phyloP scores from a whole-genome alignment of 2,888 invertebrate genomes.

The Idaea biselata region DNA sequence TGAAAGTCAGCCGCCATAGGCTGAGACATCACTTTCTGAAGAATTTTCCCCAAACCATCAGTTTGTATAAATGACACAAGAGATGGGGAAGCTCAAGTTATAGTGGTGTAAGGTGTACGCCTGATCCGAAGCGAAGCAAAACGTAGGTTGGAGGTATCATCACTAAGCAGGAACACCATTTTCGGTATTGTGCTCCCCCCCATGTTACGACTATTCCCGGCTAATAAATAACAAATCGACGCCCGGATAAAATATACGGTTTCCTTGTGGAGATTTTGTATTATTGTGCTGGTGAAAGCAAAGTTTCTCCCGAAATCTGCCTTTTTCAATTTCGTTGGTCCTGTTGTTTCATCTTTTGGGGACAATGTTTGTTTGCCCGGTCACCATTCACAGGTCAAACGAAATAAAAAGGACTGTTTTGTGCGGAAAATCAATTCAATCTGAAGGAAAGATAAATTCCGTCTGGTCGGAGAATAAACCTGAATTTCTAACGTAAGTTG shows the following conservation, averaged over 20 bases:
- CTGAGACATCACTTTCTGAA: conserved; percentile 51
- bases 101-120: conserved; percentile 44
- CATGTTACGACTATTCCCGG: conserved; percentile 75
- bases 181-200: conserved; percentile 71
- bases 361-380: conserved; percentile 23
- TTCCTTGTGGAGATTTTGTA: conserved; percentile 66
- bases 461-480: conserved; percentile 9
- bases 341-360: conserved; percentile 34
- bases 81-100: conserved; percentile 54
- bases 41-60: conserved; percentile 39
- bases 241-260: conserved; percentile 74
- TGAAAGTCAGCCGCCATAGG: conserved; percentile 47
- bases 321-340: conserved; percentile 49
- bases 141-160: conserved; percentile 64
- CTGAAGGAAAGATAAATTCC: conserved; percentile 12
- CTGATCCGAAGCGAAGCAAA: conserved; percentile 58
- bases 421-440: conserved; percentile 19
- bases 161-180: conserved; percentile 75
- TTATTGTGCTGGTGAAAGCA: conserved; percentile 50
- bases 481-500: conserved; percentile 6
- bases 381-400: conserved; percentile 25
- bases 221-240: conserved; percentile 81
- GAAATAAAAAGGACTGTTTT: conserved; percentile 18
- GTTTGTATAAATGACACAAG: conserved; percentile 39
- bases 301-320: conserved; percentile 50